A percentile compares a stretch with the other conserved stretches of the same genome.
Conservation (phyloP, 2,797 vertebrate species). For the Melanotaenia trifasciata region DNA sequence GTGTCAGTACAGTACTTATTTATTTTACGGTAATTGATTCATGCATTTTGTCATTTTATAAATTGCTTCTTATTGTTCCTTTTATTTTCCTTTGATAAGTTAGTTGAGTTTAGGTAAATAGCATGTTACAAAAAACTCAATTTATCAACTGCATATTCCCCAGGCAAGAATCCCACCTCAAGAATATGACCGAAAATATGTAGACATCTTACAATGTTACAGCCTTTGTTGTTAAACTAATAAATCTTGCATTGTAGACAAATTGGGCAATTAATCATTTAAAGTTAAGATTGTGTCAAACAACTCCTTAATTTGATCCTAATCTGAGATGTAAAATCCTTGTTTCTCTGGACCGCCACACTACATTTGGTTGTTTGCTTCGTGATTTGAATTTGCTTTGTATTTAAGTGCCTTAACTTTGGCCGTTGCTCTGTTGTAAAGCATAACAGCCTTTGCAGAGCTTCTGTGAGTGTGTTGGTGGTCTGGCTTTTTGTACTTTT, state of each 20-base stretch:
- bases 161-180: background rate
- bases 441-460: slow-evolving; percentile 56
- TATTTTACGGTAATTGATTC: too few species aligned
- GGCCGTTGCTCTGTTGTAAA: slow-evolving; percentile 71
- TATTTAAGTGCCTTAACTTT: slow-evolving; percentile 83
- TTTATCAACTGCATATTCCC: background rate
- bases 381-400: slow-evolving; percentile 59
- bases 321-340: slow-evolving; percentile 23
- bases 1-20: too few species aligned
- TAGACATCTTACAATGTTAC: background rate
- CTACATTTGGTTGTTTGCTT: slow-evolving; percentile 41
- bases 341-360: slow-evolving; percentile 35
- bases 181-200: background rate
- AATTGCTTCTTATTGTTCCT: background rate
- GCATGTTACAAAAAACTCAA: background rate
- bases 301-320: background rate
- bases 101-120: background rate
- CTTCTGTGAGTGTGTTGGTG: slow-evolving; percentile 51
- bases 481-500: slow-evolving; percentile 58
- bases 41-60: background rate
- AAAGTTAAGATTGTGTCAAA: background rate
- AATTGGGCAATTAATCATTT: background rate
- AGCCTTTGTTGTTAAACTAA: background rate
- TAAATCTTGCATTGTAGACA: background rate
- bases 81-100: background rate